Evolutionary conservation across 2,888 invertebrate genomes (phyloP), one percentile per base, ranked within the genome.

Genomic region (Tribolium freemani): DNA sequence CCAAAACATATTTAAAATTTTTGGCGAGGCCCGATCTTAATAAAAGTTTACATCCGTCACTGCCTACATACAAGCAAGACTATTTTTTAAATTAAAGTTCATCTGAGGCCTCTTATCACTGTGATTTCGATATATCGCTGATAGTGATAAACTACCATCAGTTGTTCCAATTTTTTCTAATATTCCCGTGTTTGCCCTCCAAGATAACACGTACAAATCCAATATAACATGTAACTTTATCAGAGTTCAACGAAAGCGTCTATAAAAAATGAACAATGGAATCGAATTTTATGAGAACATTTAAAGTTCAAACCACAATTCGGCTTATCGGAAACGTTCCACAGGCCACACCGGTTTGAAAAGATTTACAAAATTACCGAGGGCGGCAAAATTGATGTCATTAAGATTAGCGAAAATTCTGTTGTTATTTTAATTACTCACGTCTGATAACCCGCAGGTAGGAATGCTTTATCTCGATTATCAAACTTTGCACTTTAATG

Each of bases 401-500:
- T 9, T 26, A 26, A 26, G 38, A 38, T 38, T 38, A 38, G 26
- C 5, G 38, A 38, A 38, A 38, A 38, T 5, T 38, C 38, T 38
- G 10, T 13, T 46, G 13, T 46, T 10, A 10, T 46, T 46, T 13
- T 11, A 50, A 13, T 20, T 10, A 16, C 20, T 5, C 13, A 10
- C 50, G 5, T 50, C 20, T 13, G 50, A 50, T 20, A 50, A 13
- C 20, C 20, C 10, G 8, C 13, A 50, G 50, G 20, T 50, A 20
- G 10, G 20, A 50, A 8, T 9, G 10, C 8, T 13, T 50, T 50
- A 50, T 50, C 20, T 50, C 8, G 8, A 6, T 11, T 16, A 50
- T 10, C 57, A 57, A 57, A 50, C 13, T 57, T 57, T 31, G 46
- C 50, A 46, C 46, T 56, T 66, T 44, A 44, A 67, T 38, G 56